These are phyloP conservation scores for Lasiurus cinereus DNA, from an alignment of 2,113 vertebrate species.

Conservation along the genomic window DNA sequence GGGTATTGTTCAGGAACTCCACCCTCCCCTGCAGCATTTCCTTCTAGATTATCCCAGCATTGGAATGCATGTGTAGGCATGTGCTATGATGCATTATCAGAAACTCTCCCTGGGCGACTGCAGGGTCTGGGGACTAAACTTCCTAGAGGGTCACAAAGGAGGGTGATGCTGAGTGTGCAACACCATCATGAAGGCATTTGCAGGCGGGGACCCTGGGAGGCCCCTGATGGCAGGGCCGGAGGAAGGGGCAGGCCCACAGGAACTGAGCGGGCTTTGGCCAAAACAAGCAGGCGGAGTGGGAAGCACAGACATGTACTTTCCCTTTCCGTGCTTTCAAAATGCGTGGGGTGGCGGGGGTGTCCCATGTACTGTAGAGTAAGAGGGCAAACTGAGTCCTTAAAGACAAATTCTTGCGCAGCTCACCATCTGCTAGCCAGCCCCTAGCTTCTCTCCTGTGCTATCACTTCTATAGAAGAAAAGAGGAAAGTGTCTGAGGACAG, in stretches of 20 bases:
- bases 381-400: neutral
- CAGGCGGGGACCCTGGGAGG: neutral
- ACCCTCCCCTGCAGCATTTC: neutral
- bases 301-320: neutral
- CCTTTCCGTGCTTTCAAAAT: neutral
- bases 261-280: too few relatives aligned
- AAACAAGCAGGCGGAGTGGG: neutral
- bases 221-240: neutral
- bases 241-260: neutral
- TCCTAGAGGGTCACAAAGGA: neutral
- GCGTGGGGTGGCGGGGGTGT: neutral
- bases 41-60: neutral
- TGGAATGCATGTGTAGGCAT: neutral
- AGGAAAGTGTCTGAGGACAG: neutral
- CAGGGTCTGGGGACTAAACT: neutral
- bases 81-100: neutral
- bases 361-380: neutral
- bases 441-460: neutral
- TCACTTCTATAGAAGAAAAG: neutral
- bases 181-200: accelerated
- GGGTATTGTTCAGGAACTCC: neutral
- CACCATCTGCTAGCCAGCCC: neutral
- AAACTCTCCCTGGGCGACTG: neutral
- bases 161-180: neutral
- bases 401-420: neutral